A percentile compares a stretch with the other conserved stretches of the same genome.
These are phyloP conservation scores for Drosophila paucipuncta DNA, from an alignment of 2,888 invertebrate genomes.

Conservation along the genomic window DNA sequence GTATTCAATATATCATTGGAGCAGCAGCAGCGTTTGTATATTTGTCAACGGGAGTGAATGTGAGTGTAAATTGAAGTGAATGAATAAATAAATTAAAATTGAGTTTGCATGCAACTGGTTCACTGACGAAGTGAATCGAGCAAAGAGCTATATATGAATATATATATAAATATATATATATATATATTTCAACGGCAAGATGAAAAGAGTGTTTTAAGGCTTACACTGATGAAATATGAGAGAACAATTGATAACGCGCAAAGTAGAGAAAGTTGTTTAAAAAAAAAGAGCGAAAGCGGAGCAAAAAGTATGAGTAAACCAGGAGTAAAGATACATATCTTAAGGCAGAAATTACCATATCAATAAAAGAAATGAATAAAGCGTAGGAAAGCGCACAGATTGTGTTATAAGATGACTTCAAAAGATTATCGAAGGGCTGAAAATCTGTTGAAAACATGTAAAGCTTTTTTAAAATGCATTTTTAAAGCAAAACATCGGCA, in stretches of 20 bases:
- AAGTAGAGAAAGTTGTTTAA: background rate
- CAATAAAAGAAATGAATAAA: slow-evolving; percentile 15
- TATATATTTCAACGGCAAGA: background rate
- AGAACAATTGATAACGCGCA: background rate
- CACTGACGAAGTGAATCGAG: background rate
- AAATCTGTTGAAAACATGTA: background rate
- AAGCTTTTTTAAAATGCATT: background rate
- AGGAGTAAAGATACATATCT: background rate
- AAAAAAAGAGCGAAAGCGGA: background rate
- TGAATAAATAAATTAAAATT: slow-evolving; percentile 65
- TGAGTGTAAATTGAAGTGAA: slow-evolving; percentile 27
- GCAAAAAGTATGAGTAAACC: background rate
- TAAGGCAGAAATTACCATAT: slow-evolving; percentile 6
- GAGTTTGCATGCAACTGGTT: slow-evolving; percentile 34
- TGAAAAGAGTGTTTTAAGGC: background rate
- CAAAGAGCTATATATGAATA: background rate
- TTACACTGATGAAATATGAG: slow-evolving; percentile 3
- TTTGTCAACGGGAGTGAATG: background rate
- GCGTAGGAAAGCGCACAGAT: background rate
- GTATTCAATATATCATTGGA: slow-evolving; percentile 64
- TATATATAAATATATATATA: background rate
- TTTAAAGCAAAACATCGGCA: background rate
- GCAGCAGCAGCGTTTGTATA: slow-evolving; percentile 10
- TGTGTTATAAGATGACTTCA: background rate
- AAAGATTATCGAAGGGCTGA: background rate